Conservation (phyloP, 2,113 vertebrate genomes). For the Mobula birostris region DNA sequence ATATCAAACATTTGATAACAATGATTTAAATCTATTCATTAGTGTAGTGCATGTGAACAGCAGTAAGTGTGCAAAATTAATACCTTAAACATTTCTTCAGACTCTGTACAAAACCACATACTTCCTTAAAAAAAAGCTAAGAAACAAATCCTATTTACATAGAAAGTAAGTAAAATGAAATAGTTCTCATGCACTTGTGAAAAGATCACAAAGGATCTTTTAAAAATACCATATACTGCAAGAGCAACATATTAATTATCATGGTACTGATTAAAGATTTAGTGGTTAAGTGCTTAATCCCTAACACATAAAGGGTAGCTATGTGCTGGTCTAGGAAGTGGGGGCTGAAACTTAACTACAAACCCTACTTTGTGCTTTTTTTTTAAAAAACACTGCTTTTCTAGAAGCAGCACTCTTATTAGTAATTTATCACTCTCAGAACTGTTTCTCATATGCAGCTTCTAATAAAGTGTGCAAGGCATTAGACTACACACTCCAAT, state of each 20-base stretch:
- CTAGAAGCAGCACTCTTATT: background rate
- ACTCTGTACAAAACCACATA: conserved; percentile 28
- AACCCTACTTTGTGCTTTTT: background rate
- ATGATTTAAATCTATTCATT: conserved; percentile 29
- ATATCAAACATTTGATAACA: conserved; percentile 20
- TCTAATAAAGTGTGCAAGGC: background rate
- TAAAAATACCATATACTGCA: background rate
- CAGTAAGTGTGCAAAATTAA: conserved; percentile 28
- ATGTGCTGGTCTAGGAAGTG: background rate
- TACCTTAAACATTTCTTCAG: conserved; percentile 31
- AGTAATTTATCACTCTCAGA: background rate
- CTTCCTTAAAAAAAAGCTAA: background rate
- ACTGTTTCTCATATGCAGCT: background rate
- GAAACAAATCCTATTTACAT: conserved; percentile 25
- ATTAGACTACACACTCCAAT: background rate
- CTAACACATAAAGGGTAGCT: background rate
- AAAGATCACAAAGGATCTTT: background rate
- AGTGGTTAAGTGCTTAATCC: background rate
- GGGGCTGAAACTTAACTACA: background rate
- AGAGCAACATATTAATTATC: background rate
- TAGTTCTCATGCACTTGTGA: background rate
- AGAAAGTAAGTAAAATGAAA: background rate
- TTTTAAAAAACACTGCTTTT: background rate
- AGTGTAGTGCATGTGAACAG: conserved; percentile 29
- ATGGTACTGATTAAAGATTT: background rate